A percentile compares a stretch with the other conserved stretches of the same genome.
phyloP scores from a whole-genome alignment of 2,888 invertebrate species.

The Panzeria rudis region DNA sequence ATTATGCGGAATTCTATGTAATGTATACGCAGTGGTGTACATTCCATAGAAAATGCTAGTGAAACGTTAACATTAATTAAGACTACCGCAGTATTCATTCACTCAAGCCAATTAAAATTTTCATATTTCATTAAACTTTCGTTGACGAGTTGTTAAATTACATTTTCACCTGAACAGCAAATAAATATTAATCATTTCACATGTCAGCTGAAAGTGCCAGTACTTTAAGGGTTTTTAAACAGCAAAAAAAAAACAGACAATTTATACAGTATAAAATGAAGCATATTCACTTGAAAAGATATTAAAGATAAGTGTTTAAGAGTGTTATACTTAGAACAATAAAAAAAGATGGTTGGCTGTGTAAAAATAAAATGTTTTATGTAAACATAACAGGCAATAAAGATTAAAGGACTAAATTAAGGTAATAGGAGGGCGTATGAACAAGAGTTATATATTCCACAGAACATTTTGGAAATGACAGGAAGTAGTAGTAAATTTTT shows the following conservation, averaged over 20 bases:
- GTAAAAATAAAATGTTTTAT: background rate
- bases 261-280: background rate
- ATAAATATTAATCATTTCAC: constrained; percentile 44
- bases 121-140: background rate
- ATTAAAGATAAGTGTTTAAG: background rate
- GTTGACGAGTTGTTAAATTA: constrained; percentile 13
- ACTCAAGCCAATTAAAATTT: background rate
- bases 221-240: constrained; percentile 24
- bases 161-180: background rate
- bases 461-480: too few relatives aligned
- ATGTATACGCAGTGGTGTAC: too few relatives aligned
- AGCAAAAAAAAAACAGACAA: background rate
- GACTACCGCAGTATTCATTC: too few relatives aligned
- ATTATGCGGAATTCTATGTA: too few relatives aligned
- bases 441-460: background rate
- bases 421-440: too few relatives aligned
- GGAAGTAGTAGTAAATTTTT: too few relatives aligned
- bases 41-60: too few relatives aligned
- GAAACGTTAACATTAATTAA: too few relatives aligned
- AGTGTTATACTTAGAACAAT: background rate
- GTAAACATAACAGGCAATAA: background rate
- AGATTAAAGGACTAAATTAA: constrained; percentile 4
- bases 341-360: background rate
- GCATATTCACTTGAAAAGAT: background rate
- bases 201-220: constrained; percentile 37